Base-by-base conservation (phyloP, 2,797 vertebrate genomes). In the Diglossa cyanea region DNA sequence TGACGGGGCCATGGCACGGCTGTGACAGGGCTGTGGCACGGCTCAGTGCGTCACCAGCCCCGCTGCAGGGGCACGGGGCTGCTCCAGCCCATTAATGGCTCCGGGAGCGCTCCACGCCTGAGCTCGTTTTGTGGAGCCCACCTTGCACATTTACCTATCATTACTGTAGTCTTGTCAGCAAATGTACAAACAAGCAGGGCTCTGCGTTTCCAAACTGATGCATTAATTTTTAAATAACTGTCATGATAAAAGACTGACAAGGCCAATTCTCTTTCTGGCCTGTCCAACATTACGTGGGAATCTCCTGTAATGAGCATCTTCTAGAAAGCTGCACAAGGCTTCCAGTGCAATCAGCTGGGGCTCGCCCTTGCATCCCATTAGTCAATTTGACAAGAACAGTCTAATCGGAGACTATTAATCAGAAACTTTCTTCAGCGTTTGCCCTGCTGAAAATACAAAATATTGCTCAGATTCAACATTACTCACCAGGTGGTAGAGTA, bases 271-370 rank as follows among this genome's bases (percentile, higher is more conserved):
- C 93, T 94, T 95, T 93, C 60, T 11, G 72, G 95, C 68, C 94
- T 80, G 91, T 96, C 95, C 97, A 93, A 45, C 87, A 51, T 91
- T 89, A 95, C 20, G 11, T 81, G 93, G 96, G 96, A 85, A 96
- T 92, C 90, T 90, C 97, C 93, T 39, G 78, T 97, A 98, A 98
- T 96, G 97, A 98, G 97, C 94, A 72, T 76, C 92, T 94, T 95
- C 94, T 76, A 89, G 89, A 86, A 51, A 96, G 90, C 71, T 17
- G 51, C 96, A 90, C 97, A 93, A 92, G 93, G 93, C 92, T 96
- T 93, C 94, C 97, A 77, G 88, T 20, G 86, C 93, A 93, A 96
- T 97, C 96, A 95, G 65, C 6, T 44, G 14, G 91, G 72, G 92
- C 95, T 94, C 58, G 15, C 92, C 96, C 67, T 16, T 89, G 97